phyloP scores from a whole-genome alignment of 2,888 invertebrate species.

The Schrankia costaestrigalis region DNA sequence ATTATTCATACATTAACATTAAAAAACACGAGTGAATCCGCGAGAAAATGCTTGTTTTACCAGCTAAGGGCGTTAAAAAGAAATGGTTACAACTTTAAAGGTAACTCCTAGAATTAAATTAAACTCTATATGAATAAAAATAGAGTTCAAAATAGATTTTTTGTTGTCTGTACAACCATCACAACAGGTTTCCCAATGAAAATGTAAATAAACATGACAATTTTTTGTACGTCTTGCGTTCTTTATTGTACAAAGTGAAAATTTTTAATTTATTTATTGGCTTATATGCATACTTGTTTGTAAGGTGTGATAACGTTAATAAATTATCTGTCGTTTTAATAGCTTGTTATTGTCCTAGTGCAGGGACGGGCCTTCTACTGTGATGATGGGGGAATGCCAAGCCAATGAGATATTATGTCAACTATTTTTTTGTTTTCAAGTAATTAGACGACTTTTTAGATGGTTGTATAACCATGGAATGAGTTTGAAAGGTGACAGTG shows the following conservation, averaged over 20 bases:
- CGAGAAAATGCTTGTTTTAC: constrained; percentile 10
- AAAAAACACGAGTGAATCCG: no score
- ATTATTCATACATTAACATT: background rate
- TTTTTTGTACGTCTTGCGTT: constrained; percentile 19
- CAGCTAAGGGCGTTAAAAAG: constrained; percentile 22
- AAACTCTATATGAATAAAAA: constrained; percentile 8
- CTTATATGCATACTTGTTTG: constrained; percentile 19
- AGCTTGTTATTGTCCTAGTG: no score
- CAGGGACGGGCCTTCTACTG: no score
- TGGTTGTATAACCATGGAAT: no score
- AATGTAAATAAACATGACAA: constrained; percentile 28
- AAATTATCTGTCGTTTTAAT: no score
- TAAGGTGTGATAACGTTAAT: constrained; percentile 13
- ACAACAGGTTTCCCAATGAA: constrained; percentile 34
- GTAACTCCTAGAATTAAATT: constrained; percentile 13
- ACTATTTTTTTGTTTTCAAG: no score
- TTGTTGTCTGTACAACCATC: constrained; percentile 18
- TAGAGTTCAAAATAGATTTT: constrained; percentile 18
- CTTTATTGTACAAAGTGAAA: constrained; percentile 15
- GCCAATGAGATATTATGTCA: no score
- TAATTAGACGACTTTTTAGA: no score
- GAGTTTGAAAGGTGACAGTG: no score
- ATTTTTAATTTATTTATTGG: constrained; percentile 20
- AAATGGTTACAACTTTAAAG: constrained; percentile 13
- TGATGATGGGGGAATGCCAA: no score